These are phyloP conservation scores for Echeneis naucrates DNA, from an alignment of 2,797 vertebrate species.

Conservation along the genomic window DNA sequence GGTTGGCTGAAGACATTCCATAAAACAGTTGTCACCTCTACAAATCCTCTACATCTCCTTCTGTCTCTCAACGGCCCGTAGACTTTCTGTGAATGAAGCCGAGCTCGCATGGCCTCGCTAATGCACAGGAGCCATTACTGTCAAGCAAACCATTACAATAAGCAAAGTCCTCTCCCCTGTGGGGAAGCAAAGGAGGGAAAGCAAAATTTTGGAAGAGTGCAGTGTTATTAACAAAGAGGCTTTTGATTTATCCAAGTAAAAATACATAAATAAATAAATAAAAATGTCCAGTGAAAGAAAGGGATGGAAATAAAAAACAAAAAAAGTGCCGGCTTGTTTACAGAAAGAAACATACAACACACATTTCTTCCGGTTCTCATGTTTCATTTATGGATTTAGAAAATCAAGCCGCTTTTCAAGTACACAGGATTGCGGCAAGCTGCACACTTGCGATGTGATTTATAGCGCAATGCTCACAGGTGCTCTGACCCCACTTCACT, in stretches of 20 bases:
- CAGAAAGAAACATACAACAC: constrained; percentile 29
- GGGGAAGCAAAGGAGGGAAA: no score
- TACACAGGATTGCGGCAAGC: constrained; percentile 1
- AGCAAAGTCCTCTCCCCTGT: constrained; percentile 43
- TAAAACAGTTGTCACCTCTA: constrained; percentile 26
- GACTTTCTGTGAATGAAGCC: constrained; percentile 29
- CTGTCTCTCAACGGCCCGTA: constrained; percentile 33
- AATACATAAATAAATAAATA: no score
- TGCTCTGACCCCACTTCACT: neutral
- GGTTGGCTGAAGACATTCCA: neutral
- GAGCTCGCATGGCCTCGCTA: constrained; percentile 40
- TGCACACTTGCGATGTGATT: neutral
- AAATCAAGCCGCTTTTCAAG: constrained; percentile 9
- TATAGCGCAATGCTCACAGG: neutral
- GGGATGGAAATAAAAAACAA: constrained; percentile 7
- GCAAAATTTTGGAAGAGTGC: constrained; percentile 23
- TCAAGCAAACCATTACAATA: constrained; percentile 57
- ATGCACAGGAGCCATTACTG: constrained; percentile 64
- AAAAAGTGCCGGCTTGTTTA: constrained; percentile 15
- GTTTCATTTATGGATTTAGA: constrained; percentile 15
- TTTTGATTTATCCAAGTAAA: constrained; percentile 45
- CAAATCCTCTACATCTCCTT: constrained; percentile 41
- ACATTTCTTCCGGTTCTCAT: constrained; percentile 14
- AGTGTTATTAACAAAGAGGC: constrained; percentile 32
- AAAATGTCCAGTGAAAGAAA: constrained; percentile 23